Evolutionary conservation across 2,797 vertebrate genomes (phyloP), one percentile per base, ranked within the genome.

Genomic region (Hybognathus amarus): DNA sequence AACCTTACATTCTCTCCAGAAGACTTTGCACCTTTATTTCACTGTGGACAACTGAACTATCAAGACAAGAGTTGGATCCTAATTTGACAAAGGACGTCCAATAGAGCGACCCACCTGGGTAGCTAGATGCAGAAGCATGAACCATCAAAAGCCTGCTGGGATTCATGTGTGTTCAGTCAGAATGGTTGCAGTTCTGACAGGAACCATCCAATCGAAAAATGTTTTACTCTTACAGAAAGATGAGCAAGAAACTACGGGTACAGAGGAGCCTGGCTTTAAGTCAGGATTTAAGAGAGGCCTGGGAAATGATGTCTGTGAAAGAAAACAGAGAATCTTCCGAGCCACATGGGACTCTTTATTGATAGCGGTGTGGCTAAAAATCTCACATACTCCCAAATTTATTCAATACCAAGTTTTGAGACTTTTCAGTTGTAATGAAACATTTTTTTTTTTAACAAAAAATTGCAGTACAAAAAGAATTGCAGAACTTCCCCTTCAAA

Each of bases 171-270:
- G 13, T 81, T 38, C 73, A 70, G 74, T 18, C 54, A 67, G 77
- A n/a, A 54, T 45, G 17, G 70, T 40, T 83, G 27, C 52, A 24
- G 27, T 33, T 20, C 71, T 66, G 63, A 36, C 15, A 68, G 56
- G 27, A 81, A 64, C 54, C 0, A 81, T 73, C 56, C 27, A 15
- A 82, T 82, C 20, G 12, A 74, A 61, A 77, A 69, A 77, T 20
- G 27, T 77, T 83, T 83, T 63, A 59, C 64, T 59, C 82, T 83
- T 40, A 63, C 66, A 77, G 66, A 77, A 70, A 47, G 74, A 83
- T 36, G 74, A 61, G 75, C 64, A 36, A 4, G 22, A 59, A 42
- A 70, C 36, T 36, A 40, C 12, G 5, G 54, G 40, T 63, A 17
- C 9, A 22, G 27, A 61, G 36, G 6, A 42, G n/a, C 80, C 5